Conservation (phyloP, 2,888 invertebrate species). For the Tiliacea aurago region DNA sequence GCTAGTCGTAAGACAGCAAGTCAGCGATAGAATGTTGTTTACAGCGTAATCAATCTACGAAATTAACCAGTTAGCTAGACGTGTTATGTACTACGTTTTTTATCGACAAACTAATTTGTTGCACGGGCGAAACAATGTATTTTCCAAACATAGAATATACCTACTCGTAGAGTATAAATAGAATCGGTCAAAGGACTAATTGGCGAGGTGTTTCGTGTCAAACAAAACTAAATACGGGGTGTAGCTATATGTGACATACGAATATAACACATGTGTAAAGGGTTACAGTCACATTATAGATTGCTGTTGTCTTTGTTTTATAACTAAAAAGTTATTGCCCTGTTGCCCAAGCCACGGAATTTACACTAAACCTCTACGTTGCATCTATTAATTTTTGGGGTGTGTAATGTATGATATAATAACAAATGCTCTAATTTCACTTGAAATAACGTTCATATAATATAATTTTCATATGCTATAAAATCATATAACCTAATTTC, state of each 20-base stretch:
- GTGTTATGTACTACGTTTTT: constrained; percentile 4
- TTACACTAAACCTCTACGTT: too few species aligned
- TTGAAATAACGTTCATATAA: too few species aligned
- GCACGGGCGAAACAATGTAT: background rate
- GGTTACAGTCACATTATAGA: background rate
- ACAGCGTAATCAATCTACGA: constrained; percentile 2
- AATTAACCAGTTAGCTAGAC: constrained; percentile 4
- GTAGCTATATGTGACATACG: background rate
- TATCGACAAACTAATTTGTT: constrained; percentile 6
- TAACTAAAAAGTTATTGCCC: background rate
- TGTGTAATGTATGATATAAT: too few species aligned
- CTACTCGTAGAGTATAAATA: constrained; percentile 11
- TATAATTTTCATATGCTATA: too few species aligned
- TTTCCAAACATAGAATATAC: background rate
- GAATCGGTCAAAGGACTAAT: constrained; percentile 45
- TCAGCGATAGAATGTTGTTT: constrained; percentile 25
- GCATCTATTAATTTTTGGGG: too few species aligned
- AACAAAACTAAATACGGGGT: constrained; percentile 38
- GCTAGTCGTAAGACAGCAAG: background rate
- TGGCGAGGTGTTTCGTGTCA: constrained; percentile 39
- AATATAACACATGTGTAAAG: background rate
- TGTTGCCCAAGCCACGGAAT: background rate
- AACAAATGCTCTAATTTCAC: too few species aligned
- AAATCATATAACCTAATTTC: too few species aligned
- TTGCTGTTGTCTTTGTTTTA: background rate